Evolutionary conservation across 2,888 invertebrate genomes (phyloP).

Genomic region (Vanessa cardui): DNA sequence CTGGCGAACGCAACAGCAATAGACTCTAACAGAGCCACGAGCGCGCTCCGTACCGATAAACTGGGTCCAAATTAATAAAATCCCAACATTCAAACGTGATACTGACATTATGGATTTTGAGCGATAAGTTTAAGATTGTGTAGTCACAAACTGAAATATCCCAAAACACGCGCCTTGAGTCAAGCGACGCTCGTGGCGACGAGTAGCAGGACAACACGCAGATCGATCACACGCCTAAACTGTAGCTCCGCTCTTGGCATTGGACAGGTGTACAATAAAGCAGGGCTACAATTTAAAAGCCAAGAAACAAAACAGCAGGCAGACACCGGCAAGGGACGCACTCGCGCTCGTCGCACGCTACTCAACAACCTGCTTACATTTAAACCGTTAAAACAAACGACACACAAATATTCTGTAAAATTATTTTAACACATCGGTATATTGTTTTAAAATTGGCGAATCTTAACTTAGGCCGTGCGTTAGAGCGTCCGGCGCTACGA

Average conservation of each 20-base stretch:
- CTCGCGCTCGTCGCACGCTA: slow-evolving; percentile 17
- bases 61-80: neutral
- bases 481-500: slow-evolving; percentile 3
- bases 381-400: slow-evolving; percentile 33
- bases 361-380: slow-evolving; percentile 24
- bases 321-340: slow-evolving; percentile 1
- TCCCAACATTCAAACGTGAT: slow-evolving; percentile 22
- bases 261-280: neutral
- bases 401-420: slow-evolving; percentile 36
- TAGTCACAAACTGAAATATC: neutral
- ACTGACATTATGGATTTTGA: slow-evolving; percentile 26
- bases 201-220: neutral
- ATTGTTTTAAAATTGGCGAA: slow-evolving; percentile 34
- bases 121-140: slow-evolving; percentile 28
- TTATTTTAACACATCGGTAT: slow-evolving; percentile 29
- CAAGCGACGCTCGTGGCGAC: neutral
- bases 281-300: neutral
- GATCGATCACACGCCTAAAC: neutral
- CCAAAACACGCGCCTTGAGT: slow-evolving; percentile 2
- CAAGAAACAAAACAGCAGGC: neutral
- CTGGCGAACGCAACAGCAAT: slow-evolving; percentile 30
- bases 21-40: slow-evolving; percentile 26
- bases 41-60: slow-evolving; percentile 16
- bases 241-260: neutral
- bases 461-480: slow-evolving; percentile 32